Base-by-base conservation (phyloP, 2,797 vertebrate genomes). In the Hirundo rustica region DNA sequence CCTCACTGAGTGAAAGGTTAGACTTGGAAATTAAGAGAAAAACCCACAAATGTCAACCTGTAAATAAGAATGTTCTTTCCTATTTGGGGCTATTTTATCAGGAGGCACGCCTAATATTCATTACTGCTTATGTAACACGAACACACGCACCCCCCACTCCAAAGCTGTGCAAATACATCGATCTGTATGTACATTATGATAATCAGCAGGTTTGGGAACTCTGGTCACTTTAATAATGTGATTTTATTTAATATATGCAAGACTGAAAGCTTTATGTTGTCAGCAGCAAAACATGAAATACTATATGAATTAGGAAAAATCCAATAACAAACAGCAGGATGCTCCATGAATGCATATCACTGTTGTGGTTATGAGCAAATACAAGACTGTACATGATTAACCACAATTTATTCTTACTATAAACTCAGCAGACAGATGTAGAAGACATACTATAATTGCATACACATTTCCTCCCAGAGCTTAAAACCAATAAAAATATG, bases 321-420 rank as follows among this genome's bases (percentile, higher is more conserved):
- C 82, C 95, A 96, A 91, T 95, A 96, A 91, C 72, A 94, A 97
- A 95, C 88, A 96, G 92, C 61, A 91, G 89, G 68, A 93, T 89
- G 88, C 85, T 90, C 77, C 76, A 53, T 96, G 95, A 95, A 95
- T 96, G 94, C 94, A 88, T 95, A 96, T 95, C 91, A 90, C 83
- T 95, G 82, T 93, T 95, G 95, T 96, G 88, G 85, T 96, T 97
- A 87, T 92, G 92, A 94, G 93, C 90, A 97, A 97, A 96, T 85
- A 60, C 72, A 94, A 94, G 93, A 94, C 91, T 91, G 67, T 92
- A 73, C 92, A 76, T 95, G 92, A 97, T 96, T 97, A 96, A 97
- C 96, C 92, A 94, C 87, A 77, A 97, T 97, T 97, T 92, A 84
- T 96, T 96, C 70, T 61, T 91, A 79, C 70, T 91, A 73, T 94